Evolutionary conservation across 2,113 vertebrate species (phyloP), one percentile per base, ranked within the genome.

Genomic region (Ceyx cyanopectus): DNA sequence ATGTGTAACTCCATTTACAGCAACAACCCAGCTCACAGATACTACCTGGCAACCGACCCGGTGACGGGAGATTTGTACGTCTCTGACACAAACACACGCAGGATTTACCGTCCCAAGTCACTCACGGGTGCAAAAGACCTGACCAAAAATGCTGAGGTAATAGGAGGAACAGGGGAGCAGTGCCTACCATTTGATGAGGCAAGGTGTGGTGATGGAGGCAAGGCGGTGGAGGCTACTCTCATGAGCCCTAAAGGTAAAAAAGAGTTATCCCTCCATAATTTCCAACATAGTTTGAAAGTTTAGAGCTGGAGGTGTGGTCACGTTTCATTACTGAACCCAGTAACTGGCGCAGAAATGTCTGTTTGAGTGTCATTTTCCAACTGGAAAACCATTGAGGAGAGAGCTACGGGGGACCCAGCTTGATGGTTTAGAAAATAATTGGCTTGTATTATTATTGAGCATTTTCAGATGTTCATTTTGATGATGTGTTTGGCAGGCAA

Each of bases 131-230:
- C 97, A 0, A 98, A 99, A 91, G 99, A 99, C 57, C 97, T 99
- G 87, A 99, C 98, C 54, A 98, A 98, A 73, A 99, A 99, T 9
- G 97, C 98, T 0, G 99, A 99, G 90, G 98, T 99, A 30, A 97
- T 99, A 5, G 99, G 98, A 8, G 99, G 99, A 22, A 99, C 99
- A 0, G 99, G 99, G 6, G 99, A 99, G 43, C 99, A 99, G 93
- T 99, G 99, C 93, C 98, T 99, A 46, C 99, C 99, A 0, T 99
- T 99, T 8, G 99, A 99, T 46, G 99, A 99, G 93, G 98, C 99
- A 65, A 98, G 99, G 91, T 99, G 99, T 79, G 99, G 99, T 21
- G 99, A 99, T 22, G 99, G 99, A 65, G 99, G 99, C 73, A 99
- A 99, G 81, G 99, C 99, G 0, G 97, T 98, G 4, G 99, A 99